These are phyloP conservation scores for Spisula solida DNA, from an alignment of 2,888 invertebrate species.

Conservation along the genomic window DNA sequence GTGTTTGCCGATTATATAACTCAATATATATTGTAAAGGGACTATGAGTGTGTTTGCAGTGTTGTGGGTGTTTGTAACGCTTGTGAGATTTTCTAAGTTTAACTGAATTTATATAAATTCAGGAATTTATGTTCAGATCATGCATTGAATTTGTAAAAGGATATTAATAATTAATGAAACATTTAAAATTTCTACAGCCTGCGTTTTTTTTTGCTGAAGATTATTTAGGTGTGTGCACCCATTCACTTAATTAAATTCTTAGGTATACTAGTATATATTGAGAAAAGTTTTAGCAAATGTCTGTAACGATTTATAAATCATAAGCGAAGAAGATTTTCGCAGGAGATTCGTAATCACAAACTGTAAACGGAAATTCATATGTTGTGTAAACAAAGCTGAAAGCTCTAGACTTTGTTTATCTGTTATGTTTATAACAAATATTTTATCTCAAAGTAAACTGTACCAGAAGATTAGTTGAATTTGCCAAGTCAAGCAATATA, in stretches of 20 bases:
- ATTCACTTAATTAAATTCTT: background rate
- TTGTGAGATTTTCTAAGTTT: too few species aligned
- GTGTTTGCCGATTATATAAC: too few species aligned
- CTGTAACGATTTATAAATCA: constrained; percentile 34
- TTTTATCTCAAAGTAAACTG: constrained; percentile 69
- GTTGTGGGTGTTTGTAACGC: too few species aligned
- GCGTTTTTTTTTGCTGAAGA: background rate
- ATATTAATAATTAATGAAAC: too few species aligned
- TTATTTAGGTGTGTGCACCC: background rate
- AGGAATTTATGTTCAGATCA: too few species aligned
- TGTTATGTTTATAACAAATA: constrained; percentile 71
- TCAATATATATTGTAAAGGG: too few species aligned
- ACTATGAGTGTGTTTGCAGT: too few species aligned
- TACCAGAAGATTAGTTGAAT: constrained; percentile 54
- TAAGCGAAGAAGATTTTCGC: constrained; percentile 29
- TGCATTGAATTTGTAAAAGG: too few species aligned
- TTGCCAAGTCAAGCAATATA: constrained; percentile 43
- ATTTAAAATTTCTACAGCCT: background rate
- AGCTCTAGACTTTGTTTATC: constrained; percentile 68
- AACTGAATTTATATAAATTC: too few species aligned
- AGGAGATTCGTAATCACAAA: constrained; percentile 42
- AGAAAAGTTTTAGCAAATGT: background rate
- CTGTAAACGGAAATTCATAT: constrained; percentile 68
- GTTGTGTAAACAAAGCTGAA: constrained; percentile 70
- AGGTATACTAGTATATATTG: background rate